These are phyloP conservation scores for Vanessa tameamea DNA, from an alignment of 1,140 invertebrate species.

Conservation along the genomic window DNA sequence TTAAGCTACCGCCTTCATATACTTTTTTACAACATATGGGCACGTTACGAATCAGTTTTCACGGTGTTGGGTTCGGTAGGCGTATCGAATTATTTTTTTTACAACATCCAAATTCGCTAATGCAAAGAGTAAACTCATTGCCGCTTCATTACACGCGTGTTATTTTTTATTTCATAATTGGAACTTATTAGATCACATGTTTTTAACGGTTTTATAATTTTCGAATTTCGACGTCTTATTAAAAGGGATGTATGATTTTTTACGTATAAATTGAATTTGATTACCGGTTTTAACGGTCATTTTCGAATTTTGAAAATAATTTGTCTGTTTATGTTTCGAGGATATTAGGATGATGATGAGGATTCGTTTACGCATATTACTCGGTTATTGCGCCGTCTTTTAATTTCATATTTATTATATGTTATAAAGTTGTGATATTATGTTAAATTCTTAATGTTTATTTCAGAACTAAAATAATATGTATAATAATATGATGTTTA, in stretches of 20 bases:
- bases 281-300: conserved; percentile 1
- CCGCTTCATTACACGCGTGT: conserved; percentile 46
- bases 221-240: conserved; percentile 16
- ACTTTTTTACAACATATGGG: not conserved
- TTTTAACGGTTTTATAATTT: conserved; percentile 12
- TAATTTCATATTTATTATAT: not conserved
- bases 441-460: not conserved
- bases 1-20: conserved; percentile 6
- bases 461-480: too few species aligned
- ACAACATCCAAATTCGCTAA: conserved; percentile 31
- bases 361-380: conserved; percentile 24
- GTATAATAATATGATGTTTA: too few species aligned
- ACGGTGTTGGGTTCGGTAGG: not conserved
- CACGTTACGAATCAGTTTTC: conserved; percentile 2
- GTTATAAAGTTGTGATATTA: conserved; percentile 6
- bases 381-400: conserved; percentile 6
- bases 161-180: conserved; percentile 33
- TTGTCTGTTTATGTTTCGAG: conserved; percentile 6
- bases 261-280: not conserved
- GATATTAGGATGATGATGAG: conserved; percentile 19
- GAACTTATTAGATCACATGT: conserved; percentile 15
- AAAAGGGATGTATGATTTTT: not conserved
- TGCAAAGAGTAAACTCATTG: conserved; percentile 49
- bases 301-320: not conserved
- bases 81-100: conserved; percentile 15